These are phyloP conservation scores for Gymnobelideus leadbeateri DNA, from an alignment of 2,113 vertebrate genomes.

Conservation along the genomic window DNA sequence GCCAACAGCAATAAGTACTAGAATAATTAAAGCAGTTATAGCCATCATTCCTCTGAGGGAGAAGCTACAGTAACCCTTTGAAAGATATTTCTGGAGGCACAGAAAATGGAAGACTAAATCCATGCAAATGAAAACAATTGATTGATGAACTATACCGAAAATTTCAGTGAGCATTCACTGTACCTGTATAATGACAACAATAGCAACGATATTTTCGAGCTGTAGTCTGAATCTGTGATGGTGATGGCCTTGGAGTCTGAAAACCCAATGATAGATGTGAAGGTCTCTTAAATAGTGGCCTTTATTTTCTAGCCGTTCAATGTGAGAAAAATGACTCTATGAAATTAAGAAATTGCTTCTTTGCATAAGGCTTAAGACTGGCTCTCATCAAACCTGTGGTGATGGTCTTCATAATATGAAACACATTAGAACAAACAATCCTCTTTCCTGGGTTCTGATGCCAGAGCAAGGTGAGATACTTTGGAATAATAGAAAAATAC, in stretches of 20 bases:
- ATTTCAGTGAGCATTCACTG: background rate
- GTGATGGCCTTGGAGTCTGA: background rate
- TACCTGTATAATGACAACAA: too few species aligned
- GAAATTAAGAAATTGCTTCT: background rate
- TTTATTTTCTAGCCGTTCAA: too few species aligned
- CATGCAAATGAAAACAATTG: background rate
- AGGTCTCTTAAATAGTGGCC: too few species aligned
- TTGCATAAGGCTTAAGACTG: too few species aligned
- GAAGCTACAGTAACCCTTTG: background rate
- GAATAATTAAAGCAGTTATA: background rate
- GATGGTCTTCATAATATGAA: background rate
- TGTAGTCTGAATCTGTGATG: background rate
- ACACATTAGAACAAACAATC: background rate
- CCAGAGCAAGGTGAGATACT: background rate
- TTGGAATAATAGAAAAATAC: background rate
- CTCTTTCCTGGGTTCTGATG: background rate
- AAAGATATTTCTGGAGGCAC: background rate
- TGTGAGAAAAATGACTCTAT: background rate
- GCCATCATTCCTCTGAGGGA: background rate
- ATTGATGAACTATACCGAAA: background rate
- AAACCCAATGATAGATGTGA: too few species aligned
- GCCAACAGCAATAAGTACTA: background rate
- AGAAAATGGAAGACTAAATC: background rate
- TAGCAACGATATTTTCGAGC: background rate
- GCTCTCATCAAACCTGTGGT: background rate